Base-by-base conservation (phyloP, 2,797 vertebrate species). In the Lepidocolaptes lacrymiger region DNA sequence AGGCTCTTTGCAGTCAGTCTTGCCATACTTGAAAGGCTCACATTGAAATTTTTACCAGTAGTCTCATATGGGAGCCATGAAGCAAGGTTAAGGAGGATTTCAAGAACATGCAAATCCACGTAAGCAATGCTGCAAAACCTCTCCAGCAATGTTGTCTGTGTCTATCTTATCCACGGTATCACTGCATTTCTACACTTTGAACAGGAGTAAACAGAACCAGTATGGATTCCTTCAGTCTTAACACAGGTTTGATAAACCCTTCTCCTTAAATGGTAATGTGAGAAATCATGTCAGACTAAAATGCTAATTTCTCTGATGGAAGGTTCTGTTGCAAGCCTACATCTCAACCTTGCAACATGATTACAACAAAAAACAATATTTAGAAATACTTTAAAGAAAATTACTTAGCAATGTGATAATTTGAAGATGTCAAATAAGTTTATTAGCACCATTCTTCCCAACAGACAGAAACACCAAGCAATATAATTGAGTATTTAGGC, bases 31-130 rank as follows among this genome's bases (percentile, higher is more conserved):
- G 88, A 94, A 80, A 32, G 14, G 72, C 36, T 77, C 63, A 51
- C 41, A 59, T 13, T 55, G 62, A 89, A 96, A 44, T 91, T 96
- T 93, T 96, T 85, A 81, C 75, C 67, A 91, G 79, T 69, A 69
- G 54, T 79, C 44, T 96, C 74, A 73, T 90, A 80, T 95, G 81
- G 56, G 34, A 95, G 67, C 52, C 62, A 79, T 48, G 66, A 95
- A 87, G 59, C 73, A 95, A 94, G 72, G 21, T 93, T 91, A 97
- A 81, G 66, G 26, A 85, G 39, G 58, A 77, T 83, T 81, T 9
- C 49, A 77, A 77, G 88, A 95, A 76, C 12, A 76, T 64, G 78
- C 39, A 77, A 67, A 43, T 87, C 26, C 61, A 88, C 71, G 92
- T 83, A 78, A 80, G 48, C 48, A 66, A 28, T 63, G 51, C n/a